Percentiles rank a stretch among this genome's conserved stretches.
phyloP scores from a whole-genome alignment of 2,797 vertebrate genomes.

The Falco peregrinus region DNA sequence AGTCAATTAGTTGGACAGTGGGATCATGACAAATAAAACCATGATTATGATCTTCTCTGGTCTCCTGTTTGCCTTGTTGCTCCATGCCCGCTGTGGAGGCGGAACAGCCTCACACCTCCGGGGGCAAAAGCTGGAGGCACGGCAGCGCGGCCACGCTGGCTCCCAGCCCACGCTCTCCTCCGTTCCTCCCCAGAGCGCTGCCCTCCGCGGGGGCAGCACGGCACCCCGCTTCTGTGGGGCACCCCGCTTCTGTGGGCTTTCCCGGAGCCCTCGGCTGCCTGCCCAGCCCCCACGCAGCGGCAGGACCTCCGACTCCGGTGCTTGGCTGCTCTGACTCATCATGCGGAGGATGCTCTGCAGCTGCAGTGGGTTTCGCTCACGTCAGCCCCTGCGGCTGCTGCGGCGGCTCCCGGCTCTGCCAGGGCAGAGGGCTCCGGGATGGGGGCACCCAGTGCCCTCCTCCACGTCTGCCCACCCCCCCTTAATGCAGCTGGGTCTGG shows the following conservation, averaged over 20 bases:
- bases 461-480: no score
- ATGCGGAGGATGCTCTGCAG: rapidly evolving
- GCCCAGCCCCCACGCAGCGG: no score
- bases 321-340: rapidly evolving
- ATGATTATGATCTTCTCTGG: slow-evolving; percentile 53
- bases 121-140: not conserved
- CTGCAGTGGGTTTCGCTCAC: no score
- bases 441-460: no score
- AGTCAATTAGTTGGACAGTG: slow-evolving; percentile 67
- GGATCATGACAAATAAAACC: slow-evolving; percentile 76
- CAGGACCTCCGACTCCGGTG: not conserved
- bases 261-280: not conserved
- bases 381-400: no score
- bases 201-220: not conserved
- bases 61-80: slow-evolving; percentile 47
- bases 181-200: not conserved
- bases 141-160: rapidly evolving
- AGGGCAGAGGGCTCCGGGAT: no score
- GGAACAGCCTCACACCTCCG: not conserved
- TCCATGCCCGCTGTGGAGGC: rapidly evolving
- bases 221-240: no score
- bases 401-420: no score
- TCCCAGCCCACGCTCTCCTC: not conserved
- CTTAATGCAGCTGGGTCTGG: no score
- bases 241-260: not conserved